Evolutionary conservation across 2,113 vertebrate genomes (phyloP), one percentile per base, ranked within the genome.

Genomic region (Ammodramus savannarum): DNA sequence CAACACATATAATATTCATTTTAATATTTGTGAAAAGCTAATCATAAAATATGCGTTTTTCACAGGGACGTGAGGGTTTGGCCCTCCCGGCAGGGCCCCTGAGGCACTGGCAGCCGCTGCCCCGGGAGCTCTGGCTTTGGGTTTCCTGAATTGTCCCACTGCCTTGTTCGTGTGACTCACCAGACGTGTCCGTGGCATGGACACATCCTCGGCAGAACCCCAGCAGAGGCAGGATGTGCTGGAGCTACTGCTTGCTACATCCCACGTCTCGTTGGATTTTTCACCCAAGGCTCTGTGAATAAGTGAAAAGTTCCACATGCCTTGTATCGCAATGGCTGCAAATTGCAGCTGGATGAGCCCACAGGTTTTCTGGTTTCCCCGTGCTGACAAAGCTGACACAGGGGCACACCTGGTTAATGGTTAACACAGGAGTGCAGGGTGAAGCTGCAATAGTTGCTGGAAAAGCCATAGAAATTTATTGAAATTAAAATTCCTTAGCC

Each of bases 151-250:
- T 7, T 36, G 20, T 15, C 55, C 39, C 31, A 0, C 16, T 69
- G 4, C 10, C 14, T 18, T 7, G 25, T 9, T 7, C 1, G 25
- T 4, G 32, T 11, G 46, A 21, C 3, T 8, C 2, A 4, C 8
- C 44, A 17, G 32, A 2, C 49, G 1, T 5, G 7, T 4, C 49
- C 1, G 18, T 6, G 55, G 13, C 7, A 6, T 7, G 9, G 4
- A 0, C 7, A 0, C 7, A 5, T 11, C 29, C n/a, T 13, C 27
- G 13, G 6, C 0, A 0, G 5, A 8, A 21, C 7, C 18, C 10
- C 1, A 7, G 75, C 52, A 16, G 39, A 26, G 49, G 18, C 27
- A 9, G 29, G 22, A 5, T 4, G 2, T 20, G 31, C 44, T 6
- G 15, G 22, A 19, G 20, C 34, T 21, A 17, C 18, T 18, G 17